Evolutionary conservation across 2,888 invertebrate species (phyloP).

Genomic region (Odontothrips loti): DNA sequence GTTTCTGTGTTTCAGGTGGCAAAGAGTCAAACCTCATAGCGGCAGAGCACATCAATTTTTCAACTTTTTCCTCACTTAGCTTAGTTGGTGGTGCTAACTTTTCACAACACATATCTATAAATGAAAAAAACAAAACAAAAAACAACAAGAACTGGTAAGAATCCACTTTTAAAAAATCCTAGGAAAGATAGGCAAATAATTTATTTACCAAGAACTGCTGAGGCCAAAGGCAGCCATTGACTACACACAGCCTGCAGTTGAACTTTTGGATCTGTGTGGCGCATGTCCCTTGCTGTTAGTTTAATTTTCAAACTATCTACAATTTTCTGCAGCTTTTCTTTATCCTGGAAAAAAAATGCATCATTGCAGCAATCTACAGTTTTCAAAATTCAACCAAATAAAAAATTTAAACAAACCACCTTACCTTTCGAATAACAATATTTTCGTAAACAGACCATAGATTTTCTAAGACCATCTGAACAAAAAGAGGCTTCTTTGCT

Average conservation of each 20-base stretch:
- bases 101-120: constrained; percentile 64
- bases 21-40: constrained; percentile 64
- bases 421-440: constrained; percentile 62
- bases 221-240: constrained; percentile 86
- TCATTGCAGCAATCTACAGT: not conserved
- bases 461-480: constrained; percentile 85
- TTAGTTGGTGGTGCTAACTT: constrained; percentile 78
- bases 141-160: not conserved
- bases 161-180: constrained; percentile 16
- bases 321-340: constrained; percentile 64
- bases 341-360: constrained; percentile 51
- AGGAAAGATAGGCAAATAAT: not conserved
- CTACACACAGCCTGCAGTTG: constrained; percentile 77
- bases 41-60: constrained; percentile 73
- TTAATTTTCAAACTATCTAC: constrained; percentile 73
- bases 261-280: constrained; percentile 69
- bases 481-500: constrained; percentile 88
- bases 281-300: constrained; percentile 68
- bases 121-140: constrained; percentile 20
- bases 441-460: constrained; percentile 87
- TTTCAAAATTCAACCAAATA: constrained; percentile 11
- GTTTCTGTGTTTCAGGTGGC: constrained; percentile 62
- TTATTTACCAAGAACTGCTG: constrained; percentile 61
- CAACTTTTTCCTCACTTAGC: constrained; percentile 70
- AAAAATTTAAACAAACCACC: constrained; percentile 9